phyloP scores from a whole-genome alignment of 2,888 invertebrate genomes.

The Crocallis elinguaria region DNA sequence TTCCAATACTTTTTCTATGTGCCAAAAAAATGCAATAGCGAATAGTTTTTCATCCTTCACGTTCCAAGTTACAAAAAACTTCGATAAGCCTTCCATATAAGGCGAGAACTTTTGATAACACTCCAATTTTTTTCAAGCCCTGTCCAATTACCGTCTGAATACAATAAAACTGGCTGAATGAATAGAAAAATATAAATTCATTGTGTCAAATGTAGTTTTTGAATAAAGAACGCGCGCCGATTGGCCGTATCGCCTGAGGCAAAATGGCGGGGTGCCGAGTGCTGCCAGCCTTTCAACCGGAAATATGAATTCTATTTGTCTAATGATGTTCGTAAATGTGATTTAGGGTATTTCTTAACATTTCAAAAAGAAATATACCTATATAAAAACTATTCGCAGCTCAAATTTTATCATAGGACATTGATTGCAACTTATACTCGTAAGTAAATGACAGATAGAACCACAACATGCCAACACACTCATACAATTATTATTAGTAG shows the following conservation, averaged over 20 bases:
- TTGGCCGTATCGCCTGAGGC: slow-evolving; percentile 77
- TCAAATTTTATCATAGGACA: too few relatives aligned
- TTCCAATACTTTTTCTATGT: too few relatives aligned
- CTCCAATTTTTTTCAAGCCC: slow-evolving; percentile 37
- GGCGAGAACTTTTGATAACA: slow-evolving; percentile 21
- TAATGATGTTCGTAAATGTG: slow-evolving; percentile 65
- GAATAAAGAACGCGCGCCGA: slow-evolving; percentile 73
- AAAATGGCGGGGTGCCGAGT: slow-evolving; percentile 77
- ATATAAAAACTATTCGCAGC: too few relatives aligned
- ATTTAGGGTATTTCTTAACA: slow-evolving; percentile 34
- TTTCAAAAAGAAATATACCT: not conserved
- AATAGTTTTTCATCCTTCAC: not conserved
- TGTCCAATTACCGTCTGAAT: slow-evolving; percentile 59
- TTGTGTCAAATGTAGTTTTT: slow-evolving; percentile 64
- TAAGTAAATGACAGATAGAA: too few relatives aligned
- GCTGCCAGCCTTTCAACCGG: slow-evolving; percentile 71
- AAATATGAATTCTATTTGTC: slow-evolving; percentile 76
- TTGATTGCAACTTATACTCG: too few relatives aligned
- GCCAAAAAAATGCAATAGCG: not conserved
- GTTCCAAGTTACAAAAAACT: not conserved
- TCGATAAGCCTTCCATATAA: slow-evolving; percentile 16
- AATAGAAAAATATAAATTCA: slow-evolving; percentile 61
- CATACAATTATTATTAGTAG: too few relatives aligned
- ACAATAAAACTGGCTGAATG: slow-evolving; percentile 57
- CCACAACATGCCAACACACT: too few relatives aligned